Evolutionary conservation across 2,797 vertebrate species (phyloP), one percentile per base, ranked within the genome.

Genomic region (Sebastes hopkinsi): DNA sequence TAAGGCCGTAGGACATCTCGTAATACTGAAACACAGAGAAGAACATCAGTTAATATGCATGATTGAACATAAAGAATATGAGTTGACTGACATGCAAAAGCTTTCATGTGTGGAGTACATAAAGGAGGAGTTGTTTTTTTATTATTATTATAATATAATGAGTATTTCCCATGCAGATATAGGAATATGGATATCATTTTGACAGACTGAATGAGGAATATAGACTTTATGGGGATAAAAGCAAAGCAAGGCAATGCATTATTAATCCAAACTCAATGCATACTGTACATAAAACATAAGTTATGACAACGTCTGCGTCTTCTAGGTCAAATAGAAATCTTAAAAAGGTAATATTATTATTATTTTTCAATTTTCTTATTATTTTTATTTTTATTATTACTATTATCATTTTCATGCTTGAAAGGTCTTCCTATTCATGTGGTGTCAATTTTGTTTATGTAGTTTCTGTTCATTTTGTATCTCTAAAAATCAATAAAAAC

Each of bases 1-100:
- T 96, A 87, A 96, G 94, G 90, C 96, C 95, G 38, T 96, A 96
- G 72, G 95, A 96, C 96, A 96, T 96, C 91, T 96, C 96, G 54
- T 96, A 96, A 87, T 96, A 96, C 96, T 96, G 94, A 80, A 95
- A 95, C 27, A 88, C 38, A 89, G 50, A 83, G 29, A 16, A 87
- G 20, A 52, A 42, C 10, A 76, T 59, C 29, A 58, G 55, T 85
- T 77, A 77, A 29, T 64, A 68, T 18, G 64, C 4, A 56, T 20
- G 56, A 61, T 2, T 3, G 2, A 0, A 20, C 7, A 78, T 3
- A 60, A 66, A 16, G 4, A 77, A 79, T 12, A 38, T 1, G 1
- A 71, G 5, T 4, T 46, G 13, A 69, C 5, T 8, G 13, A 67
- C 25, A 7, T 22, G 5, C 16, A 68, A 4, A 52, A 30, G 42